A percentile compares a stretch with the other conserved stretches of the same genome.
These are phyloP conservation scores for Trichoplusia ni DNA, from an alignment of 1,140 invertebrate species.

Conservation along the genomic window DNA sequence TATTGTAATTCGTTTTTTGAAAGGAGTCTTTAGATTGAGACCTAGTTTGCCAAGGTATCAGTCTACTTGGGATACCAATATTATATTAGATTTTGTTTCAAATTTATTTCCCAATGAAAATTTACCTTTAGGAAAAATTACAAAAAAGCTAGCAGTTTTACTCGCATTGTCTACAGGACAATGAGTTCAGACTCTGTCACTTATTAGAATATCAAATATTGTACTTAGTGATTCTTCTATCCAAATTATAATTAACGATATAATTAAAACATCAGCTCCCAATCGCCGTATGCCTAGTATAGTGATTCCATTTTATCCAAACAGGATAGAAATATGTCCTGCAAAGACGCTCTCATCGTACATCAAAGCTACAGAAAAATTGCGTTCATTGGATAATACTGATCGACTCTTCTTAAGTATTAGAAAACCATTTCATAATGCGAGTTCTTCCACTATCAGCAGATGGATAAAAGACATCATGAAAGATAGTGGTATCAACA, in stretches of 20 bases:
- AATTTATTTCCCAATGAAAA: slow-evolving; percentile 9
- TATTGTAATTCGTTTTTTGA: neutral
- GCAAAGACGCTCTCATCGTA: neutral
- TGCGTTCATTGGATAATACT: neutral
- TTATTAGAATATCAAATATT: slow-evolving; percentile 11
- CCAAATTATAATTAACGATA: slow-evolving; percentile 12
- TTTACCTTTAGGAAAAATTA: neutral
- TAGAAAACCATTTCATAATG: slow-evolving; percentile 16
- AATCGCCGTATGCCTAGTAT: neutral
- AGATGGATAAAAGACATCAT: slow-evolving; percentile 18
- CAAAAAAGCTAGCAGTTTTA: slow-evolving; percentile 13
- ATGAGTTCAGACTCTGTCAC: slow-evolving; percentile 24
- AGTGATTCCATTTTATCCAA: slow-evolving; percentile 8
- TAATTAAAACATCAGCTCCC: slow-evolving; percentile 26
- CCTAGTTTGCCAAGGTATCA: neutral
- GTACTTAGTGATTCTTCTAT: neutral
- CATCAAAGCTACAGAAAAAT: neutral
- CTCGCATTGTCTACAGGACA: slow-evolving; percentile 15
- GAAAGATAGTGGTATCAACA: neutral
- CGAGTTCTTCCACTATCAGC: neutral
- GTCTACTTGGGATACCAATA: neutral
- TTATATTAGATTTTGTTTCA: slow-evolving; percentile 3
- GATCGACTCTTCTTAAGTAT: slow-evolving; percentile 7
- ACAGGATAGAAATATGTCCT: slow-evolving; percentile 19
- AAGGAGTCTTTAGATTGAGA: neutral